Conservation (phyloP, 2,888 invertebrate genomes). For the Neuroscelio doddi region DNA sequence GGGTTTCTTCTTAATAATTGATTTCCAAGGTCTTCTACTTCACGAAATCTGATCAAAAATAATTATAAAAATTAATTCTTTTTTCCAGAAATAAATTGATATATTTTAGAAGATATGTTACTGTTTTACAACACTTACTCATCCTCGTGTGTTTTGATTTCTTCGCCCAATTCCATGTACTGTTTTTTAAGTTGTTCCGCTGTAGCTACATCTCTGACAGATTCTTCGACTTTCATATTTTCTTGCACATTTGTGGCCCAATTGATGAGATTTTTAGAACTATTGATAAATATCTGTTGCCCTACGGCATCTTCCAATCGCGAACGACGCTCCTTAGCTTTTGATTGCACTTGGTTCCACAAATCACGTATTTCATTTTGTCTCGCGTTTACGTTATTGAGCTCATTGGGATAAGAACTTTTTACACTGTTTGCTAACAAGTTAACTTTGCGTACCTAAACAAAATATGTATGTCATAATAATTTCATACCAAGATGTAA, state of each 20-base stretch:
- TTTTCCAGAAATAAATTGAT: conserved; percentile 9
- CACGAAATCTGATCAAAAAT: conserved; percentile 83
- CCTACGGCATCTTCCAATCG: conserved; percentile 95
- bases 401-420: conserved; percentile 92
- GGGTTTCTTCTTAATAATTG: conserved; percentile 85
- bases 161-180: conserved; percentile 92
- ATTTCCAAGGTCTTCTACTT: conserved; percentile 85
- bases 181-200: conserved; percentile 92
- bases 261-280: conserved; percentile 84
- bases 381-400: conserved; percentile 86
- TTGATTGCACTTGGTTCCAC: conserved; percentile 91
- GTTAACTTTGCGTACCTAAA: conserved; percentile 78
- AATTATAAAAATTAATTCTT: conserved; percentile 35
- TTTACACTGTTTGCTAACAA: conserved; percentile 92
- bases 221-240: conserved; percentile 84
- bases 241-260: conserved; percentile 89
- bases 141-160: conserved; percentile 91
- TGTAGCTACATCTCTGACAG: conserved; percentile 91
- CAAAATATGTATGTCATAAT: conserved; percentile 60
- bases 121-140: conserved; percentile 76
- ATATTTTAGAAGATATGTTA: conserved; percentile 1
- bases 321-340: conserved; percentile 87
- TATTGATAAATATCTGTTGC: conserved; percentile 92
- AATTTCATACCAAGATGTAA: too few species aligned
- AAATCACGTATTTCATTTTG: conserved; percentile 89